Base-by-base conservation (phyloP, 1,140 invertebrate species). In the Pseudachorutes palmiensis region DNA sequence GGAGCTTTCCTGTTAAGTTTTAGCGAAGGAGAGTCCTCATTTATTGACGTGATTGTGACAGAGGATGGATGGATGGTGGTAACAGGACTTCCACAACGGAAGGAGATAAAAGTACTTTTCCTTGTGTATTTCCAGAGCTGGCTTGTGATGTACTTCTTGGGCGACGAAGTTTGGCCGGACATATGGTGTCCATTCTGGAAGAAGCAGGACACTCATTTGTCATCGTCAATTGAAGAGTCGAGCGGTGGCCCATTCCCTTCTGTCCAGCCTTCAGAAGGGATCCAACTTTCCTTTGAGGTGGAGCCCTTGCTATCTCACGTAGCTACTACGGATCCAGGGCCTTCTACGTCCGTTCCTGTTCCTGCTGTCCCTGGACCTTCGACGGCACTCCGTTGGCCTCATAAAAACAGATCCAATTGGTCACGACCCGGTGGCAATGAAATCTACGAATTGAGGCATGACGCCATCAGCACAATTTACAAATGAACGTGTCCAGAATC, bases 141-240 rank as follows among this genome's bases (percentile, higher is more conserved):
- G 72, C 70, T 74, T 30, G 70, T 74, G 32, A 70, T 74, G 70
- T 74, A 74, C 58, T 74, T 74, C 36, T 49, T 74, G n/a, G 72
- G 72, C 49, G 68, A 74, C 22, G 70, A 74, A 51, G 49, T 74
- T 28, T 71, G 70, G 70, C 70, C 70, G 5, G 72, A 73, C 12
- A 26, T 65, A 1, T 73, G 69, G 55, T 73, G 67, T 58, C 59
- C 49, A 14, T 69, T 66, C 32, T 49, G 33, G 31, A 69, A 67
- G 51, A 60, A 33, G 62, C 49, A 62, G 5, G 24, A 55, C 5
- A 36, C 45, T 24, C 30, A 49, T 19, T 71, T 67, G 0, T 49
- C 62, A 29, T 51, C 62, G n/a, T 71, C 62, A 19, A 65, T 64
- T 48, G 69, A 71, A 58, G 69, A 73, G 31, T 32, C 67, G 2